Conservation (phyloP, 1,140 invertebrate species). For the Pseudomyrmex cubaensis region DNA sequence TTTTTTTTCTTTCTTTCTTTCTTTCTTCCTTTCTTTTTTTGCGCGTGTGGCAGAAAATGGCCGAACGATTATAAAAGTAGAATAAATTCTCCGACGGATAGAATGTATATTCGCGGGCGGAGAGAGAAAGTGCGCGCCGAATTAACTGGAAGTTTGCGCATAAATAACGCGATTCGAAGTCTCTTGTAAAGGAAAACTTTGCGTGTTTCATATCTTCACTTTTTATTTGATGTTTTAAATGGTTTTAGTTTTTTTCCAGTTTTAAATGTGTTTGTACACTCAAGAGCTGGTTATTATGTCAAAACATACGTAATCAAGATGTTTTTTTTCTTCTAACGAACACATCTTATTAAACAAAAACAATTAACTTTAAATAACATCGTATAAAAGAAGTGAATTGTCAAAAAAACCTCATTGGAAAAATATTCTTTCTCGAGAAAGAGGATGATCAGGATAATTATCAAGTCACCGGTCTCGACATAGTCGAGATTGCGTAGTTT, state of each 20-base stretch:
- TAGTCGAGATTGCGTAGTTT: no score
- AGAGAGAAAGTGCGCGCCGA: slow-evolving; percentile 28
- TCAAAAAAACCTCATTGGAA: no score
- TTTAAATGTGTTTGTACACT: slow-evolving; percentile 16
- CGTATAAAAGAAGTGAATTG: no score
- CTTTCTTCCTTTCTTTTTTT: background rate
- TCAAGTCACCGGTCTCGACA: no score
- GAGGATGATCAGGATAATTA: no score
- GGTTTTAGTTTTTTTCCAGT: background rate
- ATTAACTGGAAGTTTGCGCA: slow-evolving; percentile 34
- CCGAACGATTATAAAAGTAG: slow-evolving; percentile 44
- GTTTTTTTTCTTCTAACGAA: background rate
- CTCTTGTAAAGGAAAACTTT: slow-evolving; percentile 9
- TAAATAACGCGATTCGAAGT: slow-evolving; percentile 36
- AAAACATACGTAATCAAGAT: background rate
- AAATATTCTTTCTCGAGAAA: no score
- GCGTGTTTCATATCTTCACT: slow-evolving; percentile 25
- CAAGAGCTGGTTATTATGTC: slow-evolving; percentile 2
- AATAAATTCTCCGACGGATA: slow-evolving; percentile 30
- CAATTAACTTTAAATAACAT: no score
- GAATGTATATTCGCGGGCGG: slow-evolving; percentile 4
- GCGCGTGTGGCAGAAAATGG: slow-evolving; percentile 12
- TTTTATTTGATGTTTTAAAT: slow-evolving; percentile 20
- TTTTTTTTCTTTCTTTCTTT: background rate
- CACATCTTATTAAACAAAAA: no score